Percentiles rank a stretch among this genome's conserved stretches.
phyloP scores from a whole-genome alignment of 2,888 invertebrate species.

The Limnephilus auricula region DNA sequence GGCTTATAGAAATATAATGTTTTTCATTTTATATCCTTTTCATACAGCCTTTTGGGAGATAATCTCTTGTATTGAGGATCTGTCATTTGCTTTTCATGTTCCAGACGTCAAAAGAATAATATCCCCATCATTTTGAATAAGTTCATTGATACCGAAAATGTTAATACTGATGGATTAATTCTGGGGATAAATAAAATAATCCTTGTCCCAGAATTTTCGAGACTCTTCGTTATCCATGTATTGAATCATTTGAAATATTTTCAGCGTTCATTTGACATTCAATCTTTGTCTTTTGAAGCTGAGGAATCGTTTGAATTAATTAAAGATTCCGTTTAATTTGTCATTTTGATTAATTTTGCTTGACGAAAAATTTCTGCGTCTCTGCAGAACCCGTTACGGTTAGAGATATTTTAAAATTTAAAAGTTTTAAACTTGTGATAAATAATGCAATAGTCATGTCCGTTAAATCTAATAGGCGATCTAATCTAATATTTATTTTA shows the following conservation, averaged over 20 bases:
- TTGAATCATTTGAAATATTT: not conserved
- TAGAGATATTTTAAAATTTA: too few species aligned
- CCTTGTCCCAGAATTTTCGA: not conserved
- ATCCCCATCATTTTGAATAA: not conserved
- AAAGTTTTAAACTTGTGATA: too few species aligned
- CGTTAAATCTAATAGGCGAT: too few species aligned
- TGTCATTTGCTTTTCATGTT: constrained; percentile 8
- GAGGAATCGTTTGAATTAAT: not conserved
- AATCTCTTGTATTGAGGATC: constrained; percentile 20
- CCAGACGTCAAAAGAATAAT: not conserved
- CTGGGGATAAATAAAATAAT: not conserved
- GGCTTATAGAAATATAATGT: not conserved
- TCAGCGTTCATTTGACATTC: not conserved
- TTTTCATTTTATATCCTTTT: not conserved
- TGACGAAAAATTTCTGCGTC: too few species aligned
- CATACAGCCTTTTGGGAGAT: not conserved
- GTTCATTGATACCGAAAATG: not conserved
- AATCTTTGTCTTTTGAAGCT: not conserved
- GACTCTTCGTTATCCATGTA: not conserved
- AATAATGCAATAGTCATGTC: too few species aligned
- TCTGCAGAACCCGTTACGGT: too few species aligned
- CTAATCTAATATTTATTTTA: too few species aligned
- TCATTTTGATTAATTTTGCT: not conserved
- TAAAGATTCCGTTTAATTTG: not conserved
- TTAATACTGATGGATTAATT: not conserved